phyloP scores from a whole-genome alignment of 1,140 invertebrate species.

The Temnothorax curvispinosus region DNA sequence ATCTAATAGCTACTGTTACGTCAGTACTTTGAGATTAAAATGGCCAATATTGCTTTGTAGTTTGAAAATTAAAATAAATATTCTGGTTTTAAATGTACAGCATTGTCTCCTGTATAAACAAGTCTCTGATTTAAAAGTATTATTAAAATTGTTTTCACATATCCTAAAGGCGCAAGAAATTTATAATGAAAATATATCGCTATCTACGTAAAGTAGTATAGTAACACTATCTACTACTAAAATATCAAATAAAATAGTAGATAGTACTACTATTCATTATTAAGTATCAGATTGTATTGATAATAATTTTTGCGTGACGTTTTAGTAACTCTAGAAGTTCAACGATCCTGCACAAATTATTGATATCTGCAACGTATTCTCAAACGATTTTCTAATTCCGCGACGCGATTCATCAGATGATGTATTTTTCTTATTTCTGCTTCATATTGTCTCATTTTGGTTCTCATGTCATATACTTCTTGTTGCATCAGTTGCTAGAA shows the following conservation, averaged over 20 bases:
- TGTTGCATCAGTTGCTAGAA: conserved; percentile 82
- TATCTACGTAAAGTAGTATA: not conserved
- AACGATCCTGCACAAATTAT: conserved; percentile 56
- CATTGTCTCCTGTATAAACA: not conserved
- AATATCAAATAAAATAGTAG: not conserved
- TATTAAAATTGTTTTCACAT: not conserved
- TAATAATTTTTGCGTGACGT: not conserved
- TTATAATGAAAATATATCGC: not conserved
- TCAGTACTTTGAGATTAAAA: not conserved
- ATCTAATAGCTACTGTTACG: conserved; percentile 47
- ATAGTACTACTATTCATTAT: not conserved
- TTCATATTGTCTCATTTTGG: conserved; percentile 81
- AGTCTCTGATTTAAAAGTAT: not conserved
- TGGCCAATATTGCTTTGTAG: not conserved
- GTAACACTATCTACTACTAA: not conserved
- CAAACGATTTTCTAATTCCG: conserved; percentile 81
- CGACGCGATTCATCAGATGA: conserved; percentile 79
- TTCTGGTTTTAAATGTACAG: not conserved
- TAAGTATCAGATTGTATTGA: conserved; percentile 19
- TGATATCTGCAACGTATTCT: conserved; percentile 78
- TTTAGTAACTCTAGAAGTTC: conserved; percentile 62
- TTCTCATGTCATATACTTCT: conserved; percentile 82
- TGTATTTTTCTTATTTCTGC: conserved; percentile 82
- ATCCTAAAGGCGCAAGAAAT: not conserved
- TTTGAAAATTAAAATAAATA: not conserved